Percentiles rank a stretch among this genome's conserved stretches.
phyloP scores from a whole-genome alignment of 2,113 vertebrate species.

The Eretmochelys imbricata region DNA sequence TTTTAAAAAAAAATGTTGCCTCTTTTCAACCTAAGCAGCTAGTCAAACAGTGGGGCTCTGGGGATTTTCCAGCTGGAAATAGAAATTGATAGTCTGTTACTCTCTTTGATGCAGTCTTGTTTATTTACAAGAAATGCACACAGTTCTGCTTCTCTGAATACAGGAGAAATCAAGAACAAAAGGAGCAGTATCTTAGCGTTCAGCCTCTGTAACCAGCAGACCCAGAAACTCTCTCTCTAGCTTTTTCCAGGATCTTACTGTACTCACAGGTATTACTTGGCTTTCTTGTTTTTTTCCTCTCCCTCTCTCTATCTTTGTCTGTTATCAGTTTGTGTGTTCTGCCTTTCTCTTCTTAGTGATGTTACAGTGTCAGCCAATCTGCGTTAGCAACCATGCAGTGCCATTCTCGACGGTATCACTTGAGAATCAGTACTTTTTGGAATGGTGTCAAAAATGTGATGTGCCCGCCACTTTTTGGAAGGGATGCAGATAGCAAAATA shows the following conservation, averaged over 20 bases:
- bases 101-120: background rate
- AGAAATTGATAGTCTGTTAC: background rate
- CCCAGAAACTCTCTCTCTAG: background rate
- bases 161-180: background rate
- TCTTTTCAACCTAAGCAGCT: background rate
- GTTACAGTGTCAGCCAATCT: background rate
- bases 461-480: rapidly evolving
- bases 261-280: background rate
- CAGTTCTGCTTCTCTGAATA: background rate
- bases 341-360: background rate
- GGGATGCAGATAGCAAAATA: background rate
- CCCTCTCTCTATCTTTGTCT: background rate
- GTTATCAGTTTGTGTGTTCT: background rate
- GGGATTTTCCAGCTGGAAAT: background rate
- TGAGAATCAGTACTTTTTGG: background rate
- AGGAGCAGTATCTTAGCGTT: background rate
- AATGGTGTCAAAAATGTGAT: background rate
- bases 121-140: background rate
- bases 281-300: background rate
- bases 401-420: background rate
- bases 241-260: background rate
- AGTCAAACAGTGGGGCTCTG: background rate
- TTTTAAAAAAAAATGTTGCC: background rate
- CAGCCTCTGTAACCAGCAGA: background rate
- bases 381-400: background rate